Conservation (phyloP, 2,797 vertebrate genomes). For the Enteromius anoplus region DNA sequence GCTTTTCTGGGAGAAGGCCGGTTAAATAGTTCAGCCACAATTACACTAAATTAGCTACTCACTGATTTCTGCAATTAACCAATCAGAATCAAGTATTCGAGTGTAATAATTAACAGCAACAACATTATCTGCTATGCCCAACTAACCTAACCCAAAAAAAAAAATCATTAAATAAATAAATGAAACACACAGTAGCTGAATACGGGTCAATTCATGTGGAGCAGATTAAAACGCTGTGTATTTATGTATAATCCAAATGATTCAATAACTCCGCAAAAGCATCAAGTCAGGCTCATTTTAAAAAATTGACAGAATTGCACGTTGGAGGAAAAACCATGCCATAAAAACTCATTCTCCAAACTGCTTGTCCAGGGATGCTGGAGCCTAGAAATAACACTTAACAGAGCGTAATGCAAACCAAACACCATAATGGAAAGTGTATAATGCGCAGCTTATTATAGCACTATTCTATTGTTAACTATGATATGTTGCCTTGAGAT, state of each 20-base stretch:
- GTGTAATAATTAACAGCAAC: too few relatives aligned
- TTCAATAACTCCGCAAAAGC: neutral
- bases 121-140: neutral
- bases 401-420: neutral
- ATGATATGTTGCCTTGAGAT: neutral
- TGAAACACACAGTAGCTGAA: neutral
- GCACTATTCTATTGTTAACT: neutral
- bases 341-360: neutral
- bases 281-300: too few relatives aligned
- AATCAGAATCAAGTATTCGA: too few relatives aligned
- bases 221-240: constrained; percentile 8
- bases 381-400: neutral
- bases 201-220: neutral
- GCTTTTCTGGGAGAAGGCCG: too few relatives aligned
- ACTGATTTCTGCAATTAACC: neutral
- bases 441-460: neutral
- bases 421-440: neutral
- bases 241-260: constrained; percentile 6
- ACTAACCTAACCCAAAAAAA: neutral
- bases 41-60: neutral
- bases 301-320: too few relatives aligned
- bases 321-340: neutral
- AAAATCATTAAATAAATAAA: neutral
- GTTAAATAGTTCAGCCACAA: neutral
- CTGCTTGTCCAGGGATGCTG: neutral